Conservation (phyloP, 1,140 invertebrate genomes). For the Drosophila melanogaster region Release_6_plus_ISO1_MT NC_004354.4:21285001-21285500, state of each 20-base stretch:
- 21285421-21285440: conserved; percentile 38
- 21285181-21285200: too few relatives aligned
- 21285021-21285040: not conserved
- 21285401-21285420: conserved; percentile 51
- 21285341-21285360: conserved; percentile 21
- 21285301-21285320: not conserved
- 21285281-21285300: conserved; percentile 5
- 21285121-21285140: too few relatives aligned
- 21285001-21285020: not conserved
- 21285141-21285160: too few relatives aligned
- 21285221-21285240: too few relatives aligned
- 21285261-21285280: too few relatives aligned
- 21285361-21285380: conserved; percentile 29
- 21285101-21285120: too few relatives aligned
- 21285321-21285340: not conserved
- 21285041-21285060: not conserved
- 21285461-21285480: conserved; percentile 15
- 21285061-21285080: not conserved
- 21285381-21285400: conserved; percentile 52
- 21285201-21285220: too few relatives aligned
- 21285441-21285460: conserved; percentile 32
- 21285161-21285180: too few relatives aligned
- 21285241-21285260: too few relatives aligned
- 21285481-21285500: conserved; percentile 19
- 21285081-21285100: too few relatives aligned